Evolutionary conservation across 1,140 invertebrate species (phyloP).

Genomic region (Littorina saxatilis): DNA sequence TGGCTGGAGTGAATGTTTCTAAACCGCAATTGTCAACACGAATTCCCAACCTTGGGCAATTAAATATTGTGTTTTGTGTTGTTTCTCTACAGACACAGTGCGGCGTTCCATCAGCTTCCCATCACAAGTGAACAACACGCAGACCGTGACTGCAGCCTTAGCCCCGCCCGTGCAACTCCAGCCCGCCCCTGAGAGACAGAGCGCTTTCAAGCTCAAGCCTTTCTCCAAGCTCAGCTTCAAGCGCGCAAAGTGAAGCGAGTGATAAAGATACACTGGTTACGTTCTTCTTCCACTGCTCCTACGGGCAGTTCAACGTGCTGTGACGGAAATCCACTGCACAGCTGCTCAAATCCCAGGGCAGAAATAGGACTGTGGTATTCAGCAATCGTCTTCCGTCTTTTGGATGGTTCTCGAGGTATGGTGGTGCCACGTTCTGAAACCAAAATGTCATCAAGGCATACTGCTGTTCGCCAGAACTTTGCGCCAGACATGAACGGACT

Average conservation of each 20-base stretch:
- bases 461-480: no score
- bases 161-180: slow-evolving; percentile 27
- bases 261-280: not conserved
- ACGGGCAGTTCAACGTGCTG: not conserved
- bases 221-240: slow-evolving; percentile 50
- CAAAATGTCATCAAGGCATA: no score
- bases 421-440: no score
- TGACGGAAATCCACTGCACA: not conserved
- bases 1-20: no score
- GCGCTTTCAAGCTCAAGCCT: slow-evolving; percentile 42
- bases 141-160: slow-evolving; percentile 35
- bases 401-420: no score
- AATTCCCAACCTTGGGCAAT: no score
- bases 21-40: no score
- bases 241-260: slow-evolving; percentile 31
- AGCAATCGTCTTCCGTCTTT: no score
- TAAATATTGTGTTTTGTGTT: no score
- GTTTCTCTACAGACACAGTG: slow-evolving; percentile 44
- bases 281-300: not conserved
- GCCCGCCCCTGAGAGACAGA: slow-evolving; percentile 32
- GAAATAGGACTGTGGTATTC: not conserved
- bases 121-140: slow-evolving; percentile 50
- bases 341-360: not conserved
- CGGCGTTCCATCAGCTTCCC: slow-evolving; percentile 53
- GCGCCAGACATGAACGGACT: no score